Base-by-base conservation (phyloP, 2,113 vertebrate species). In the Brachypteracias leptosomus region DNA sequence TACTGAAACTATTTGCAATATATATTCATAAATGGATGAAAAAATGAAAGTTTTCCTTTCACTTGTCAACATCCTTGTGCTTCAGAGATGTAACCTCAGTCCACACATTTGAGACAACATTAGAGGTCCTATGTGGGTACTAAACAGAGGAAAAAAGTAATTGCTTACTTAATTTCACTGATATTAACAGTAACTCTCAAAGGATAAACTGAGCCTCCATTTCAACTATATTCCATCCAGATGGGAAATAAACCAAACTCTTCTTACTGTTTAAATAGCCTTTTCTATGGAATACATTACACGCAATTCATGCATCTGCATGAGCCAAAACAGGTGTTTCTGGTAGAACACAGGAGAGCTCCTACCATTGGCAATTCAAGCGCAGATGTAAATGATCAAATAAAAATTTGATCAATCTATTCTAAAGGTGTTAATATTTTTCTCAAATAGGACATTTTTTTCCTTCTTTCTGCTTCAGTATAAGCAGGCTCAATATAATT, bases 291-390 rank as follows among this genome's bases (percentile, higher is more conserved):
- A 71, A 63, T 25, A 80, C 0, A 0, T 70, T 42, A 59, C 7
- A 11, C 16, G 10, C 26, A 88, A 57, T 57, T 77, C 52, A 26
- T 11, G 10, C 35, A 35, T 22, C 55, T 58, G 9, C 2, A 1
- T 75, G 72, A 90, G 40, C n/a, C 54, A 75, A 94, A 93, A 19
- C 88, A 89, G 88, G 76, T 96, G 75, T 72, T 92, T 55, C 57
- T 92, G 61, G 52, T n/a, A 62, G 72, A 85, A 59, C 58, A 72
- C 4, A 55, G 52, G 15, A 71, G n/a, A 93, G 29, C 13, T 92
- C 68, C 68, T 57, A 67, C 57, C 67, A 75, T 13, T 6, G 8
- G 61, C 20, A 76, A 49, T 47, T 90, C 65, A 65, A 89, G 38
- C 24, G 47, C 57, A 86, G 84, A 92, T 61, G 57, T 62, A 84